Percentiles rank a stretch among this genome's conserved stretches.
These are phyloP conservation scores for Thumatha senex DNA, from an alignment of 2,888 invertebrate genomes.

Conservation along the genomic window DNA sequence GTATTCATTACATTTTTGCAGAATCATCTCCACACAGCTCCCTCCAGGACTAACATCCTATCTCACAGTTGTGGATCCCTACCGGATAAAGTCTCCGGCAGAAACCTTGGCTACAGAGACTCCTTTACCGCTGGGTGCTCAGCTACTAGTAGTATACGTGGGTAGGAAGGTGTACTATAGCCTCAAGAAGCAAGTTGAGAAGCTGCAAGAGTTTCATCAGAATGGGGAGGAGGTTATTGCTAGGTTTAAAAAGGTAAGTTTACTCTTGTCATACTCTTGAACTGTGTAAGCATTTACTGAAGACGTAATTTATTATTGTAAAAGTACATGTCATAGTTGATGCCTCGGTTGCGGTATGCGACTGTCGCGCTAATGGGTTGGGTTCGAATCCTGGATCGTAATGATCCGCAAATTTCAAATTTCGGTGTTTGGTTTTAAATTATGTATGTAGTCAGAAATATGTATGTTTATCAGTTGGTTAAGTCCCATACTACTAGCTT, in stretches of 20 bases:
- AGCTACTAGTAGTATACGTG: conserved; percentile 90
- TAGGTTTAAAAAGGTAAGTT: conserved; percentile 70
- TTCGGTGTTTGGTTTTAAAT: too few relatives aligned
- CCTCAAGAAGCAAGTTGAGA: conserved; percentile 66
- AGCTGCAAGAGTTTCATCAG: conserved; percentile 65
- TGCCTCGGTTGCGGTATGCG: too few relatives aligned
- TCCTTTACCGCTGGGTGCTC: conserved; percentile 91
- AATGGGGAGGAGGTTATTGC: conserved; percentile 72
- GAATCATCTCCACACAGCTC: conserved; percentile 92
- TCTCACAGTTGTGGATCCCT: conserved; percentile 92
- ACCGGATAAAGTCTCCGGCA: conserved; percentile 91
- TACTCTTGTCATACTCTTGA: background rate
- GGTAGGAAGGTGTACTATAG: conserved; percentile 84
- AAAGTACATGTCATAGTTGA: too few relatives aligned
- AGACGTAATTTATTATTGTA: background rate
- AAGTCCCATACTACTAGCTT: too few relatives aligned
- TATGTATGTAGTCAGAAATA: too few relatives aligned
- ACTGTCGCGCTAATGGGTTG: too few relatives aligned
- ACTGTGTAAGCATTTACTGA: background rate
- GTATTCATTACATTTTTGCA: too few relatives aligned
- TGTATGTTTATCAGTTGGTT: too few relatives aligned
- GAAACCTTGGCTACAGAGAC: conserved; percentile 86
- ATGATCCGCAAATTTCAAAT: too few relatives aligned
- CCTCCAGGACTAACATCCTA: conserved; percentile 89
- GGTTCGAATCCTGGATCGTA: too few relatives aligned